phyloP scores from a whole-genome alignment of 2,888 invertebrate species.

The Acleris sparsana region DNA sequence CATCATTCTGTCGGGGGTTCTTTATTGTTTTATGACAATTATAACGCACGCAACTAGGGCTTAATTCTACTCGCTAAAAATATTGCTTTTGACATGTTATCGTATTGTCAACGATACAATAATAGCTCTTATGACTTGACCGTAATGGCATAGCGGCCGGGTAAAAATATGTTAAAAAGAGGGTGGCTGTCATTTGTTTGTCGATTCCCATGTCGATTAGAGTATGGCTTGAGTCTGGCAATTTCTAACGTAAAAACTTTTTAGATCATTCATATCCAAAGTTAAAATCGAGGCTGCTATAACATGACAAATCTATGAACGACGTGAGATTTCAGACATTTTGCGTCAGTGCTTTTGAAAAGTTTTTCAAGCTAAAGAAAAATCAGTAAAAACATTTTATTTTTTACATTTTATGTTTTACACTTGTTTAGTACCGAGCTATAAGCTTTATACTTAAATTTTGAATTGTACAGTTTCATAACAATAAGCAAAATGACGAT shows the following conservation, averaged over 20 bases:
- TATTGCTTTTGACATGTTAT: too few species aligned
- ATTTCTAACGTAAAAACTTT: background rate
- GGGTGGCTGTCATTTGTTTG: too few species aligned
- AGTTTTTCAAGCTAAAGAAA: conserved; percentile 5
- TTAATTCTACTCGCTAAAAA: too few species aligned
- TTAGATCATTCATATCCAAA: background rate
- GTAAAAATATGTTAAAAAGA: too few species aligned
- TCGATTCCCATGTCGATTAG: too few species aligned
- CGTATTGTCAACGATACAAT: too few species aligned
- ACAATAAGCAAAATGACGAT: conserved; percentile 2
- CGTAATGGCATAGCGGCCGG: too few species aligned
- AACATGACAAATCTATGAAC: background rate
- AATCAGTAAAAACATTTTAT: background rate
- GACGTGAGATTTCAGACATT: background rate
- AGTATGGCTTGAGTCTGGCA: too few species aligned
- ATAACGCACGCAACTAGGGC: too few species aligned
- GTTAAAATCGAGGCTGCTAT: background rate
- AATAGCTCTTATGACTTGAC: too few species aligned
- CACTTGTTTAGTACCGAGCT: background rate
- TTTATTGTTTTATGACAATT: too few species aligned
- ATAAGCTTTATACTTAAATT: background rate
- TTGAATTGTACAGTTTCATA: background rate
- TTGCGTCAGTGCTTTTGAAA: background rate
- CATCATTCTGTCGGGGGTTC: too few species aligned
- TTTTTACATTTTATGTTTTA: conserved; percentile 7